Conservation (phyloP, 2,113 vertebrate species). For the Cryptomyrus ogoouensis region DNA sequence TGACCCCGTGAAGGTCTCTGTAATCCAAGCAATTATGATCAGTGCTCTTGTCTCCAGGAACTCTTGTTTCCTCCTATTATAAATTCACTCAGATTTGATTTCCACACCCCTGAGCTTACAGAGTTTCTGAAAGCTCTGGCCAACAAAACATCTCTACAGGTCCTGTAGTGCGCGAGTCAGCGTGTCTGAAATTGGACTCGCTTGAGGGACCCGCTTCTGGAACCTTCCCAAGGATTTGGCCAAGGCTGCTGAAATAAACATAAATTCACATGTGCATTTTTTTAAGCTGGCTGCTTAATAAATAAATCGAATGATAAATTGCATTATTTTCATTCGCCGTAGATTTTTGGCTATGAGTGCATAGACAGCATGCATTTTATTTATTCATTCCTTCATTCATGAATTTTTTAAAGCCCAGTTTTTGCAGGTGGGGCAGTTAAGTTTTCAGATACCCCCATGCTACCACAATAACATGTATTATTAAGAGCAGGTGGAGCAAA, state of each 20-base stretch:
- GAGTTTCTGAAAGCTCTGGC: conserved; percentile 40
- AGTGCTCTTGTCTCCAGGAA: conserved; percentile 27
- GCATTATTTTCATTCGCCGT: not conserved
- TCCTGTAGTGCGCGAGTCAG: conserved; percentile 37
- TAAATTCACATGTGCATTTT: conserved; percentile 26
- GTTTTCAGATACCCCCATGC: not conserved
- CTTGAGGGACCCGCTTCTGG: conserved; percentile 39
- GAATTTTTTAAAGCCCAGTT: not conserved
- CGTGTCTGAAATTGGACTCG: conserved; percentile 47
- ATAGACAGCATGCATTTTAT: not conserved
- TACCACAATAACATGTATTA: not conserved
- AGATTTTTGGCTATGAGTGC: not conserved
- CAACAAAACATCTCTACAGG: conserved; percentile 34
- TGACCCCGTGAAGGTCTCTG: conserved; percentile 33
- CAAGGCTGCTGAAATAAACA: conserved; percentile 44
- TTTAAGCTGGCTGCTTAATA: not conserved
- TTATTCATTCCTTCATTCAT: not conserved
- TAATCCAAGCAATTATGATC: conserved; percentile 35
- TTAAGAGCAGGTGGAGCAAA: not conserved
- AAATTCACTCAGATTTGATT: conserved; percentile 44
- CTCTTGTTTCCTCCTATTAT: conserved; percentile 37
- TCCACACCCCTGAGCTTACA: conserved; percentile 44
- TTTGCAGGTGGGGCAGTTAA: not conserved
- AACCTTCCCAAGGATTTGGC: conserved; percentile 39
- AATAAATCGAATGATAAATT: conserved; percentile 3